Base-by-base conservation (phyloP, 2,888 invertebrate species). In the Dysmachus trigonus region DNA sequence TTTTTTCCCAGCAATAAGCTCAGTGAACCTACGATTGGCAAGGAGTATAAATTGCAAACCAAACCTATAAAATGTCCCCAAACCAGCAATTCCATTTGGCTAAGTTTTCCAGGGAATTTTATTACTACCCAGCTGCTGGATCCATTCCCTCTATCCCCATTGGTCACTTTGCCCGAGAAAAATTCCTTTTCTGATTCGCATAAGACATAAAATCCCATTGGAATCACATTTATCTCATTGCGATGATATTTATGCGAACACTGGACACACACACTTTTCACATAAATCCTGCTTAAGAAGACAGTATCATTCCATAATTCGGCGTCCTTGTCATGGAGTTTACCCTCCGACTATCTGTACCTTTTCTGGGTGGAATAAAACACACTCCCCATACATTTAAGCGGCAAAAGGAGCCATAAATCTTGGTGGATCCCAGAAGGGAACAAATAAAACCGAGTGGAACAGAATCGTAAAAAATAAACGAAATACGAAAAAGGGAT, bases 191-290 rank as follows among this genome's bases (percentile, higher is more conserved):
- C 81, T 86, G 81, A 86, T 81, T 86, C 73, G 83, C 84, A 47
- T 51, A 76, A 77, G 76, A 79, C 84, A 84, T 85, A 84, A 85
- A 86, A 86, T 86, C 86, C 71, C 62, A 86, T 86, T 79, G 84
- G 86, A 86, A 86, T 85, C 84, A 22, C 86, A 86, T 86, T 77
- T 85, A 86, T 86, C 86, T 84, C 76, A 85, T 76, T 71, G 85
- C 71, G 35, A 79, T 51, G 86, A 77, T 86, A 85, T 86, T 85
- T 86, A 85, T 86, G 79, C 51, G 79, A 79, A 79, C 47, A 41
- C 79, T 79, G 79, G 79, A 79, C 79, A 79, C 51, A 79, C 79
- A 79, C 79, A 79, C 79, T 79, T 79, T 79, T 47, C 79, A 79
- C 79, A 79, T 79, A 79, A 79, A 79, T 79, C 79, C 79, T 51